Percentiles rank a stretch among this genome's conserved stretches.
Evolutionary conservation across 2,113 vertebrate genomes (phyloP).

Genomic region (Cephalopholis sonnerati): DNA sequence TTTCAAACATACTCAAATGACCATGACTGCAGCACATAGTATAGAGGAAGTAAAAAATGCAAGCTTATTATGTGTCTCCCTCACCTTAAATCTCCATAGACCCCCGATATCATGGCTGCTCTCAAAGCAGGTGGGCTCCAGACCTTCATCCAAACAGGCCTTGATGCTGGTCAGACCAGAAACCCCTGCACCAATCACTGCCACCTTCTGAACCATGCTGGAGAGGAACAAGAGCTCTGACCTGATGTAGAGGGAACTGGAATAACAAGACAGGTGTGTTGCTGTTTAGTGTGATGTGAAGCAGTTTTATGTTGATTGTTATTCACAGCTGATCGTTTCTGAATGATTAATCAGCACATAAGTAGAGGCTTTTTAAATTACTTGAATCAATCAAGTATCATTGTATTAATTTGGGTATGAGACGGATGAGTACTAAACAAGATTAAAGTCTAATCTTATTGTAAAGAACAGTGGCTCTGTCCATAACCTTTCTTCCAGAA

Average conservation of each 20-base stretch:
- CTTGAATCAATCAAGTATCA: background rate
- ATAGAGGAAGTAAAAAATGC: background rate
- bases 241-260: background rate
- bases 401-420: background rate
- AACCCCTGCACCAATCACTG: slow-evolving; percentile 85
- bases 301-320: background rate
- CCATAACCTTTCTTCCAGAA: background rate
- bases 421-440: background rate
- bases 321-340: background rate
- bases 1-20: background rate
- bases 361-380: background rate
- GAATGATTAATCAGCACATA: background rate
- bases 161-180: slow-evolving; percentile 86
- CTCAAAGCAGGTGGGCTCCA: slow-evolving; percentile 90
- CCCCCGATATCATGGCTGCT: slow-evolving; percentile 86
- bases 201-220: slow-evolving; percentile 77
- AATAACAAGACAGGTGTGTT: background rate
- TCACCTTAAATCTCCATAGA: slow-evolving; percentile 87
- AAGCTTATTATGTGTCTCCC: too few relatives aligned
- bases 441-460: background rate
- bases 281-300: too few relatives aligned
- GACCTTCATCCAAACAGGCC: slow-evolving; percentile 87
- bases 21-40: background rate
- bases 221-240: background rate
- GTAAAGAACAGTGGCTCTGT: background rate